A percentile compares a stretch with the other conserved stretches of the same genome.
These are phyloP conservation scores for Drosophila setosimentum DNA, from an alignment of 2,888 invertebrate species.

Conservation along the genomic window DNA sequence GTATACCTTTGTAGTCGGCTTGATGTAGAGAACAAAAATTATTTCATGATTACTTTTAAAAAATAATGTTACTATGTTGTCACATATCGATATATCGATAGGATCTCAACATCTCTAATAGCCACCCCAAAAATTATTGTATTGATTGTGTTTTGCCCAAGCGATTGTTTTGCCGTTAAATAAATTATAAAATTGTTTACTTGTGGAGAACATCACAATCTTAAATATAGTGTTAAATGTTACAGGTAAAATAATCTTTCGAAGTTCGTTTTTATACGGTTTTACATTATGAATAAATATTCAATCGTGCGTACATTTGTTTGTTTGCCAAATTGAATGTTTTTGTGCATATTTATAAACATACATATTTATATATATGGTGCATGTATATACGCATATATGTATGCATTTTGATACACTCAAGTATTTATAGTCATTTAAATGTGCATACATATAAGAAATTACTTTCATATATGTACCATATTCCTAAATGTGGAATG, in stretches of 20 bases:
- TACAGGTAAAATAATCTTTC: slow-evolving; percentile 33
- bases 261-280: neutral
- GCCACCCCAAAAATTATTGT: slow-evolving; percentile 60
- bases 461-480: neutral
- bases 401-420: neutral
- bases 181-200: slow-evolving; percentile 50
- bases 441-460: neutral
- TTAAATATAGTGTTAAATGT: slow-evolving; percentile 20
- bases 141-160: slow-evolving; percentile 68
- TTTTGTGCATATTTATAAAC: neutral
- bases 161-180: slow-evolving; percentile 60
- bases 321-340: slow-evolving; percentile 1
- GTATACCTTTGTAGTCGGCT: neutral
- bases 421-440: slow-evolving; percentile 5
- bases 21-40: neutral
- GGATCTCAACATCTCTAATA: slow-evolving; percentile 8
- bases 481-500: slow-evolving; percentile 4
- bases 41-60: neutral
- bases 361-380: neutral
- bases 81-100: slow-evolving; percentile 28
- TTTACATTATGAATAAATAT: neutral
- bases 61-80: slow-evolving; percentile 4
- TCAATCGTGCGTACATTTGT: neutral
- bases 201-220: slow-evolving; percentile 25
- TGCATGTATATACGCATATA: neutral